Percentiles rank a stretch among this genome's conserved stretches.
These are phyloP conservation scores for Heterodera schachtii DNA, from an alignment of 1,140 invertebrate species.

Conservation along the genomic window DNA sequence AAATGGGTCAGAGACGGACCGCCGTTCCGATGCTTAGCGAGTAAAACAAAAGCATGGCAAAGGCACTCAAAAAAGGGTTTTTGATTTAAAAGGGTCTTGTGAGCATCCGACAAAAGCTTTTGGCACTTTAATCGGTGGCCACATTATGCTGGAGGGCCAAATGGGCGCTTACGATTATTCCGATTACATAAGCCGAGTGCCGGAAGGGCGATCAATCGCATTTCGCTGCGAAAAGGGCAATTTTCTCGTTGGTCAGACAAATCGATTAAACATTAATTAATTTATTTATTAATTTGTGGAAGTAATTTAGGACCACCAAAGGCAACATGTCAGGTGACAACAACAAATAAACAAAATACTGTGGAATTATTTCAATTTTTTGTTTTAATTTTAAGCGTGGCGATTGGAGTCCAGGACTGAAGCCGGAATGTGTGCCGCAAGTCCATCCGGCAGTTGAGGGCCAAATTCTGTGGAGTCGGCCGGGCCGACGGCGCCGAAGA, in stretches of 20 bases:
- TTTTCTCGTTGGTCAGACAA: slow-evolving; percentile 39
- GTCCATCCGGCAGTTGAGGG: slow-evolving; percentile 54
- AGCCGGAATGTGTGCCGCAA: slow-evolving; percentile 54
- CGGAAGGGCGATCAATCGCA: slow-evolving; percentile 86
- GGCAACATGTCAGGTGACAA: slow-evolving; percentile 43
- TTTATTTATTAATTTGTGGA: slow-evolving; percentile 9
- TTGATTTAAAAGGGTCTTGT: slow-evolving; percentile 78
- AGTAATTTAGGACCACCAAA: slow-evolving; percentile 49
- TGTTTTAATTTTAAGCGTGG: slow-evolving; percentile 23
- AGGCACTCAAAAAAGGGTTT: neutral
- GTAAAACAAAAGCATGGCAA: slow-evolving; percentile 18
- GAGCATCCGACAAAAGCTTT: slow-evolving; percentile 75
- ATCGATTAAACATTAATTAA: neutral
- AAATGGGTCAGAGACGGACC: slow-evolving; percentile 70
- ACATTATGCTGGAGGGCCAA: slow-evolving; percentile 88
- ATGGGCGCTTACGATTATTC: slow-evolving; percentile 96
- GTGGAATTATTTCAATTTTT: neutral
- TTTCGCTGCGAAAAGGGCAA: slow-evolving; percentile 83
- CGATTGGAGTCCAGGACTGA: slow-evolving; percentile 47
- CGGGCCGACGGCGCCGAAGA: neutral
- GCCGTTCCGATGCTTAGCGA: slow-evolving; percentile 59
- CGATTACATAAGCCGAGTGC: slow-evolving; percentile 77
- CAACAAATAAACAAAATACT: too few relatives aligned
- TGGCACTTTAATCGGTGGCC: slow-evolving; percentile 84
- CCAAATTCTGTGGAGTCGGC: slow-evolving; percentile 47